These are phyloP conservation scores for Pelusios castaneus DNA, from an alignment of 2,113 vertebrate genomes.

Conservation along the genomic window DNA sequence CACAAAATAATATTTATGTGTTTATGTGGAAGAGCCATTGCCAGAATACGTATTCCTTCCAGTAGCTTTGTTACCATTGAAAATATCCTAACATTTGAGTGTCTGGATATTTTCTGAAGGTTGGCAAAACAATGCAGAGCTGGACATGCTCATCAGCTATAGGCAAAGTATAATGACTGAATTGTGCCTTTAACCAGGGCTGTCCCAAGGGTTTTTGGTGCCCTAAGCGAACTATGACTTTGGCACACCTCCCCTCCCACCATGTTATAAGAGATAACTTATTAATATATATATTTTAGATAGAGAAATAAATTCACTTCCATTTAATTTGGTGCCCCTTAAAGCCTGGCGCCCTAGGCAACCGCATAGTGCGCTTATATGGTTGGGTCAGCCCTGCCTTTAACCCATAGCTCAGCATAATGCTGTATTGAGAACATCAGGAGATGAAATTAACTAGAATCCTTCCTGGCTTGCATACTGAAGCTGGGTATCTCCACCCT, in stretches of 20 bases:
- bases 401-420: fast-evolving
- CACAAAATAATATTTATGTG: fast-evolving
- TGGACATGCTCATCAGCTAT: fast-evolving
- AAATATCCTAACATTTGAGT: fast-evolving
- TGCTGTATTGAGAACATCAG: fast-evolving
- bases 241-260: too few relatives aligned
- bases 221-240: too few relatives aligned
- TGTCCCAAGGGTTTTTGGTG: too few relatives aligned
- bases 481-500: background rate
- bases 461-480: background rate
- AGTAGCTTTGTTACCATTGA: fast-evolving
- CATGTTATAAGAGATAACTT: too few relatives aligned
- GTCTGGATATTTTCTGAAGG: fast-evolving
- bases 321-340: too few relatives aligned
- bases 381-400: too few relatives aligned
- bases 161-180: background rate
- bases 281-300: too few relatives aligned
- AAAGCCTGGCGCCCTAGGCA: too few relatives aligned
- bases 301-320: too few relatives aligned
- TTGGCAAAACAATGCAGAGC: background rate
- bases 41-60: fast-evolving
- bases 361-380: too few relatives aligned
- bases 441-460: background rate
- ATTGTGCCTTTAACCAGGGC: fast-evolving
- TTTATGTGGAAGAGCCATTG: fast-evolving